phyloP scores from a whole-genome alignment of 92 coral and sea anemone genomes.

The Siderastrea siderea region DNA sequence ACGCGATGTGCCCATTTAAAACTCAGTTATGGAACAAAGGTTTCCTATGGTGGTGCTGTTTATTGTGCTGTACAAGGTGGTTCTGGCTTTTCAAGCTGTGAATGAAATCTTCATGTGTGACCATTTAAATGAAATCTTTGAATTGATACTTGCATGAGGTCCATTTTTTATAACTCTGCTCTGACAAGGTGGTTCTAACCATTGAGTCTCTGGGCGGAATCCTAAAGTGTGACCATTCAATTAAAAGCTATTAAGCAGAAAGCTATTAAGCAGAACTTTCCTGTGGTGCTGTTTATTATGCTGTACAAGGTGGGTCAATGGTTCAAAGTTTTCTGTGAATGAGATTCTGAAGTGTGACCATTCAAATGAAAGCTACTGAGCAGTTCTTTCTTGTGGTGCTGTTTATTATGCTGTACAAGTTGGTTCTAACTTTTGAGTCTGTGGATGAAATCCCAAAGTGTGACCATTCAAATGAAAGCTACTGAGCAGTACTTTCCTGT shows the following conservation, averaged over 20 bases:
- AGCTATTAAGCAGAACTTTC: no score
- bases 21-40: neutral
- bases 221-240: neutral
- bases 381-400: no score
- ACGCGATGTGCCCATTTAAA: neutral
- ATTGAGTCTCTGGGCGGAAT: neutral
- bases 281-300: no score
- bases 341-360: no score
- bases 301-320: no score
- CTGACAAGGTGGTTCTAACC: no score
- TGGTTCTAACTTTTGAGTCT: no score
- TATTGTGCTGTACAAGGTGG: neutral
- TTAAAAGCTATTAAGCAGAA: neutral
- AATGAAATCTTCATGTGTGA: neutral
- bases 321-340: no score
- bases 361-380: no score
- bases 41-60: conserved; percentile 3
- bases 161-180: no score
- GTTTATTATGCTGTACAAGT: no score
- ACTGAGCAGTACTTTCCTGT: conserved; percentile 9
- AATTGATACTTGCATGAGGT: neutral
- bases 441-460: no score
- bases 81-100: neutral
- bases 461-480: neutral
- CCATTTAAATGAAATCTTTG: neutral